Evolutionary conservation across 1,140 invertebrate genomes (phyloP).

Genomic region (Eumaeus atala): DNA sequence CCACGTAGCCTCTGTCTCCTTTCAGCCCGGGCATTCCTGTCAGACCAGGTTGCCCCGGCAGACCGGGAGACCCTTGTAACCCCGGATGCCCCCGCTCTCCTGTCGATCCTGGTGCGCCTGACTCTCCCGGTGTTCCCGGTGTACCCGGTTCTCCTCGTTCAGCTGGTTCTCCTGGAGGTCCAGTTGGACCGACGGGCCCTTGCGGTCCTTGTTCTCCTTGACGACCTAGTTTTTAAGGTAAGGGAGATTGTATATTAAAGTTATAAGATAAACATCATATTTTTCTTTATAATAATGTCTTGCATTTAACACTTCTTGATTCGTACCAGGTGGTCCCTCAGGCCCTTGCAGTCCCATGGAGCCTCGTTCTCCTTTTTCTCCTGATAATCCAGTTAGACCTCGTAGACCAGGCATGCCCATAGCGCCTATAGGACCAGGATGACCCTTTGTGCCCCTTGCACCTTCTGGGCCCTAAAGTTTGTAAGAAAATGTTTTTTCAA

Average conservation of each 20-base stretch:
- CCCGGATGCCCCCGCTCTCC: conserved; percentile 83
- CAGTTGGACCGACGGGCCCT: conserved; percentile 80
- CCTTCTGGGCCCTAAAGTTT: conserved; percentile 78
- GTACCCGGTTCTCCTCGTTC: conserved; percentile 84
- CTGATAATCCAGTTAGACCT: conserved; percentile 78
- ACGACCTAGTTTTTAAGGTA: conserved; percentile 66
- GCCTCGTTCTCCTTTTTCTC: conserved; percentile 84
- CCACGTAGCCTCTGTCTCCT: conserved; percentile 81
- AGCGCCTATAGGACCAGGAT: conserved; percentile 81
- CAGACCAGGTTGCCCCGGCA: conserved; percentile 79
- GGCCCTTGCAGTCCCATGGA: conserved; percentile 76
- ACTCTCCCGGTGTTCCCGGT: conserved; percentile 82
- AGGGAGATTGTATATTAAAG: too few species aligned
- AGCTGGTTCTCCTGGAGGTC: conserved; percentile 84
- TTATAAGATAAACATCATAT: too few species aligned
- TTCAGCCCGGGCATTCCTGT: conserved; percentile 82
- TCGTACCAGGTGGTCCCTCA: conserved; percentile 78
- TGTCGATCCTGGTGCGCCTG: conserved; percentile 80
- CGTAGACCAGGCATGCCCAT: conserved; percentile 82
- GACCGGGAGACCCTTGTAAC: conserved; percentile 78
- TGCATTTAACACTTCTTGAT: conserved; percentile 1
- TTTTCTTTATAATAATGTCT: not conserved
- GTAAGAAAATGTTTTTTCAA: conserved; percentile 1
- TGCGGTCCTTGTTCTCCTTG: conserved; percentile 81
- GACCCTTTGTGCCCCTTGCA: conserved; percentile 82